These are phyloP conservation scores for Vanessa tameamea DNA, from an alignment of 1,140 invertebrate species.

Conservation along the genomic window DNA sequence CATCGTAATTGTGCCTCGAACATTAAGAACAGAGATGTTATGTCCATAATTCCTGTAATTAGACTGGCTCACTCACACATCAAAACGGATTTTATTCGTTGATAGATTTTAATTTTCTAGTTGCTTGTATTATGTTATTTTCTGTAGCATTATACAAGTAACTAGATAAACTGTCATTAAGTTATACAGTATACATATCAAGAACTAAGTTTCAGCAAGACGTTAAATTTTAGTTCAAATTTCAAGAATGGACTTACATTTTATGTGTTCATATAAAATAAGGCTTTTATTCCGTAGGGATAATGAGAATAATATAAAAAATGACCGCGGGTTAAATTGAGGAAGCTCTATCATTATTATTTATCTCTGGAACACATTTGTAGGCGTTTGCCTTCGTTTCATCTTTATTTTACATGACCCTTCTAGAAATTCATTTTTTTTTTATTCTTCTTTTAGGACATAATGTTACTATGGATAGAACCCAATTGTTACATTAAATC, in stretches of 20 bases:
- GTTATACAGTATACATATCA: no score
- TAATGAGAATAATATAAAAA: conserved; percentile 46
- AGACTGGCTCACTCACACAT: no score
- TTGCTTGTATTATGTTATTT: no score
- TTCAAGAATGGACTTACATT: neutral
- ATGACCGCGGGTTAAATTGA: conserved; percentile 50
- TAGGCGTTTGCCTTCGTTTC: conserved; percentile 37
- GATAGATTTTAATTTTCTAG: no score
- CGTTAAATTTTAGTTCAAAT: neutral
- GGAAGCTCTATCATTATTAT: conserved; percentile 57
- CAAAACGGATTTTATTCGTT: no score
- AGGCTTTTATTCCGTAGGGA: neutral
- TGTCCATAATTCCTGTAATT: no score
- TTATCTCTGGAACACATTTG: conserved; percentile 54
- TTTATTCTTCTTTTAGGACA: conserved; percentile 27
- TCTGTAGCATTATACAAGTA: no score
- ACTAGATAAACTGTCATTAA: no score
- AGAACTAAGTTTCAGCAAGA: neutral
- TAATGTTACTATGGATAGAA: neutral
- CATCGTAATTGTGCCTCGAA: no score
- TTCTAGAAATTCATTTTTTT: conserved; percentile 52
- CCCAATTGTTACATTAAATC: no score
- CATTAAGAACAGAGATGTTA: no score
- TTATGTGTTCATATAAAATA: neutral
- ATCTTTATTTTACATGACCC: conserved; percentile 53